A percentile compares a stretch with the other conserved stretches of the same genome.
Evolutionary conservation across 2,113 vertebrate species (phyloP).

Genomic region (Chitala chitala): DNA sequence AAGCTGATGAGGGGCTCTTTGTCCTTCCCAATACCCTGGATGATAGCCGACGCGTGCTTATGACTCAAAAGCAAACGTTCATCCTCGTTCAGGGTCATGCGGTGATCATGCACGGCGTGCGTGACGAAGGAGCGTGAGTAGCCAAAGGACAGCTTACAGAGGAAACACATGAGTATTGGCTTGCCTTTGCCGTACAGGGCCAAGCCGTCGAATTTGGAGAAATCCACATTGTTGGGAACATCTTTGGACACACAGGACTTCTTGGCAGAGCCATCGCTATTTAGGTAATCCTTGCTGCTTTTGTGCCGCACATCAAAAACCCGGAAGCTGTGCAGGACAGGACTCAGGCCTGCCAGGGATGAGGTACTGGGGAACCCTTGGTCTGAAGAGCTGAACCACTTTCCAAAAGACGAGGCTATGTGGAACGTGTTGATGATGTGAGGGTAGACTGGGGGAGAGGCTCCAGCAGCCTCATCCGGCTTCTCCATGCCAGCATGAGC

Average conservation of each 20-base stretch:
- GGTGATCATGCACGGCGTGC: slow-evolving; percentile 77
- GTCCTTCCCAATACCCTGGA: slow-evolving; percentile 83
- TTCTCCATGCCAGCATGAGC: slow-evolving; percentile 56
- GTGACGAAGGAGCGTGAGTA: slow-evolving; percentile 74
- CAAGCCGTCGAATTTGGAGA: slow-evolving; percentile 78
- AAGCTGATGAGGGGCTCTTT: slow-evolving; percentile 83
- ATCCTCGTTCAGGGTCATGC: slow-evolving; percentile 75
- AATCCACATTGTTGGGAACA: slow-evolving; percentile 81
- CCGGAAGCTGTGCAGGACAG: slow-evolving; percentile 82
- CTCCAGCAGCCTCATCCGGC: slow-evolving; percentile 58
- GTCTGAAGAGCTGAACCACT: slow-evolving; percentile 76
- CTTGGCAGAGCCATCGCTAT: slow-evolving; percentile 81
- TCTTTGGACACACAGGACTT: slow-evolving; percentile 89
- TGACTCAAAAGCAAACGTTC: slow-evolving; percentile 82
- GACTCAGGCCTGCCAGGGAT: slow-evolving; percentile 73
- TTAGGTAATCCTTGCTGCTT: slow-evolving; percentile 83
- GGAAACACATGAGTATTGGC: slow-evolving; percentile 85
- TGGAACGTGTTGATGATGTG: slow-evolving; percentile 86
- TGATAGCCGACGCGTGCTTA: slow-evolving; percentile 82
- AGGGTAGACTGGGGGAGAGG: slow-evolving; percentile 65
- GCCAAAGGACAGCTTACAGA: slow-evolving; percentile 81
- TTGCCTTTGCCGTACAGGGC: slow-evolving; percentile 77
- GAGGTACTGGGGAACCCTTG: slow-evolving; percentile 81
- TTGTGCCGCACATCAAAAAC: slow-evolving; percentile 83
- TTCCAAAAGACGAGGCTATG: slow-evolving; percentile 82